Evolutionary conservation across 2,113 vertebrate species (phyloP).

Genomic region (Plecturocebus donacophilus): DNA sequence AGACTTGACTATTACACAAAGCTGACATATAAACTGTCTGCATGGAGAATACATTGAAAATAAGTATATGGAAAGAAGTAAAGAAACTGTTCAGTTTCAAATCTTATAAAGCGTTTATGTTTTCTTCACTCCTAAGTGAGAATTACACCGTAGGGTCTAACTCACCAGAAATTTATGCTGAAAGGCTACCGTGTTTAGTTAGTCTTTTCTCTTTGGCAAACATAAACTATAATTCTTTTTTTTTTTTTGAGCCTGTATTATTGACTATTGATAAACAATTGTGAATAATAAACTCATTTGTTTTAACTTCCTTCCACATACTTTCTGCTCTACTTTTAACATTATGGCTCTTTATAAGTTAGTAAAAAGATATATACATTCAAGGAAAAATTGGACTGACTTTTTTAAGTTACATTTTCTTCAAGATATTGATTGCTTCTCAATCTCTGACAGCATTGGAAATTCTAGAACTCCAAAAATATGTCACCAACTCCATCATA

Average conservation of each 20-base stretch:
- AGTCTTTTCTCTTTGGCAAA: background rate
- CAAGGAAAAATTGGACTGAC: background rate
- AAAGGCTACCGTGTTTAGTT: background rate
- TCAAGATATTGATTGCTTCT: background rate
- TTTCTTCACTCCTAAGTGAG: background rate
- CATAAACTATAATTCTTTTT: background rate
- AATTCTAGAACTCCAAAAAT: background rate
- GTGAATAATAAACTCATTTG: background rate
- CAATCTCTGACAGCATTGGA: background rate
- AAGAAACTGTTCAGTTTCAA: background rate
- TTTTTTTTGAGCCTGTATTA: too few species aligned
- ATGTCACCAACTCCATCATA: too few species aligned
- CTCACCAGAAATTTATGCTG: background rate
- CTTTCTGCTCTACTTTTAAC: background rate
- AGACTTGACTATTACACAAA: background rate
- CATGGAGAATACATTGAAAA: background rate
- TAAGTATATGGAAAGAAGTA: background rate
- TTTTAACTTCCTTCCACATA: background rate
- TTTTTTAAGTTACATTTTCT: background rate
- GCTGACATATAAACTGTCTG: background rate
- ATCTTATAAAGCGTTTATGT: background rate
- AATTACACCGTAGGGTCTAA: background rate
- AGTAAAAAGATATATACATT: background rate
- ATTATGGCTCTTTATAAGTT: background rate
- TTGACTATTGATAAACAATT: background rate